Percentiles rank a stretch among this genome's conserved stretches.
These are phyloP conservation scores for Leucophenga maculata DNA, from an alignment of 2,888 invertebrate species.

Conservation along the genomic window DNA sequence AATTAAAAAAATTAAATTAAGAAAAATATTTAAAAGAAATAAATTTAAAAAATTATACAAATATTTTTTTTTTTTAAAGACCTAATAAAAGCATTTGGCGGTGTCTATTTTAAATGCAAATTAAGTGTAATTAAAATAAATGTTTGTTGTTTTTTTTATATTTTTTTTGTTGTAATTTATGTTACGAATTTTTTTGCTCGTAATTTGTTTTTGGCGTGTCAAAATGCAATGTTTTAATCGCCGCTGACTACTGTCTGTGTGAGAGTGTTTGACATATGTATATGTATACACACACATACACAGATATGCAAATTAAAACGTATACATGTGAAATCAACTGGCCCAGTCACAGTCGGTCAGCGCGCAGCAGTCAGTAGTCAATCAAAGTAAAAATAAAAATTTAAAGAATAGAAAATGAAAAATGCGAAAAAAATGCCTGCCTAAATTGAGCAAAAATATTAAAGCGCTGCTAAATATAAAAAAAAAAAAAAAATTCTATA, in stretches of 20 bases:
- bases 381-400: too few species aligned
- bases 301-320: background rate
- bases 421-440: too few species aligned
- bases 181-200: background rate
- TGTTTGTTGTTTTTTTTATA: background rate
- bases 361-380: too few species aligned
- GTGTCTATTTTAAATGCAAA: too few species aligned
- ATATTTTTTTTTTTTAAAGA: background rate
- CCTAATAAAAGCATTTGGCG: too few species aligned
- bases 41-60: background rate
- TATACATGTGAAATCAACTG: too few species aligned
- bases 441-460: too few species aligned
- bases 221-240: conserved; percentile 6
- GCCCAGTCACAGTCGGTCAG: too few species aligned
- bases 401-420: too few species aligned
- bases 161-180: too few species aligned
- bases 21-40: too few species aligned
- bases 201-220: conserved; percentile 1
- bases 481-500: background rate
- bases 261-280: background rate
- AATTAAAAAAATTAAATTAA: background rate
- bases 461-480: too few species aligned
- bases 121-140: conserved; percentile 3
- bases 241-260: background rate
- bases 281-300: background rate